Base-by-base conservation (phyloP, 2,797 vertebrate genomes). In the Sebastes minor region DNA sequence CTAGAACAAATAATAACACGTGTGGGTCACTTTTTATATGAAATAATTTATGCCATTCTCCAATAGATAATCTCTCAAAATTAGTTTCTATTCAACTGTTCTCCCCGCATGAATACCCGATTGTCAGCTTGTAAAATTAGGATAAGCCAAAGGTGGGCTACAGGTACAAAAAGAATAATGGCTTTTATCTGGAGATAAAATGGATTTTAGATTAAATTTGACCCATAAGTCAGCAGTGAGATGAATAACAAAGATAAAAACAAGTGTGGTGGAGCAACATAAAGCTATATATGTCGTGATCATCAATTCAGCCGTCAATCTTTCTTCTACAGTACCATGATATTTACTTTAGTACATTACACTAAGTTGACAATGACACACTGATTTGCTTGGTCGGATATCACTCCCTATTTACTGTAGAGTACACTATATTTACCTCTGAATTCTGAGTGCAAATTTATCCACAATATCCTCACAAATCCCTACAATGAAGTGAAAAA, bases 131-230 rank as follows among this genome's bases (percentile, higher is more conserved):
- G 60, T 74, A 77, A 71, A 79, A 82, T 78, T 18, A 63, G 69
- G 78, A 71, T 52, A 65, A 8, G 25, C 16, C 28, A 71, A 53
- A 76, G 65, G 74, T 56, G 62, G 38, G 71, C 35, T 52, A 65
- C 38, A 65, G 65, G 71, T 62, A 71, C 57, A 76, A 71, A 74
- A 64, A 49, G 42, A 68, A 83, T 71, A 76, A 76, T 69, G 30
- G 65, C 52, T 86, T 86, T 78, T 69, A 74, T 82, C 79, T 70
- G 62, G 46, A 52, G 68, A 82, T 59, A 59, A 78, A 80, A 85
- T 71, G 55, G 60, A 71, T 84, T 79, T 76, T 33, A 81, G 71
- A 79, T 81, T 75, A 28, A 64, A 74, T 74, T 49, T 78, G 77
- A 86, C 67, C 76, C 38, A 71, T 14, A 63, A 27, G 25, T 42